Base-by-base conservation (phyloP, 2,888 invertebrate genomes). In the Caprella mutica region DNA sequence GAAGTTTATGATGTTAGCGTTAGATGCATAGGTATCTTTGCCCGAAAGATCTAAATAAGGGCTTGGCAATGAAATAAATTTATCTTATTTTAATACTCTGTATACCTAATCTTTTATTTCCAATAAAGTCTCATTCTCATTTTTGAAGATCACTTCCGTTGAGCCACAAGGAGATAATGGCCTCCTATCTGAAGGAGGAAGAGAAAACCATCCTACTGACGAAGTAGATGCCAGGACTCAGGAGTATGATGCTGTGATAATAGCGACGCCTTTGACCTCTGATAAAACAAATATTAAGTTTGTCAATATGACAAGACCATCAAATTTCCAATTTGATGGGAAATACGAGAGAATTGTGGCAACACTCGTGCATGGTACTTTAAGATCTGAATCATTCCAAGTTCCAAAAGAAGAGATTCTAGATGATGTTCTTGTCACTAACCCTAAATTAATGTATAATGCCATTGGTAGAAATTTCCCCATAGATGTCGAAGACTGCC, bases 181-280 rank as follows among this genome's bases (percentile, higher is more conserved):
- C 17, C 44, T 56, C 5, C 52, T 56, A 44, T 17, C 44, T 14
- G 5, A 24, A 26, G 14, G 26, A 5, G 44, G 24, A 24, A 5
- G 26, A 6, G 8, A 26, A 1, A 3, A 14, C 1, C 5, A 24
- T 3, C 19, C 24, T 9, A 44, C 44, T 14, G 51, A 27, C 24
- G 33, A 27, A 17, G 24, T 8, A 33, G 40, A 42, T 17, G 17
- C n/a, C 5, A 44, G 44, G 3, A 21, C 43, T 5, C 59, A 60
- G 29, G 52, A 52, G 5, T 81, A 78, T 67, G 80, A 81, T 66
- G 72, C 77, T 56, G 77, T 82, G 2, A 74, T 82, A 42, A 64
- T 82, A 19, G 81, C 81, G 17, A 69, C 75, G 27, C 81, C 81
- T 1, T 69, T 80, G 35, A 76, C 76, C 6, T 62, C 61, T 1